Base-by-base conservation (phyloP, 1,140 invertebrate species). In the Atta colombica region DNA sequence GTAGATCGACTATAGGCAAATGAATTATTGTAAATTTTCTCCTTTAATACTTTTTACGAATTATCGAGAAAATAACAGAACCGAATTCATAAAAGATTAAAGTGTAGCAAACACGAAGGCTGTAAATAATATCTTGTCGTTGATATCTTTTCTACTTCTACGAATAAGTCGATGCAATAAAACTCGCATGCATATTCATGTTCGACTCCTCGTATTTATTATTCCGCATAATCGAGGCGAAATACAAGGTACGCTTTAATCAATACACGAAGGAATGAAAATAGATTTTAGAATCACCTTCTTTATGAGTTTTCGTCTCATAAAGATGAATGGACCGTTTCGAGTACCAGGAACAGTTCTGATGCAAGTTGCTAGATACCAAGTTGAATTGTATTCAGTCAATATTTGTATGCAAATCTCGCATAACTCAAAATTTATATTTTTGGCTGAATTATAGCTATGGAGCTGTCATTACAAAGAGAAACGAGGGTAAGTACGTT, bases 21-120 rank as follows among this genome's bases (percentile, higher is more conserved):
- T 28, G 61, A 78, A 63, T 31, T 53, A 66, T 35, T 51, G 45
- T 78, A 78, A 78, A 66, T 78, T 78, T 60, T 12, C 18, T 6
- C 28, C 16, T 21, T 65, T 78, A 14, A 53, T 39, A 18, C 75
- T 65, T 58, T 16, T 14, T 49, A 69, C 10, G 14, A 39, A 31
- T 77, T 39, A 16, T 18, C 25, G 74, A 12, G 39, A 65, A 63
- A 35, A 51, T 49, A 39, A 68, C n/a, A 10, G 10, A 45, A 5
- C n/a, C n/a, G n/a, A 39, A 14, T 39, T n/a, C 65, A 16, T 65
- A n/a, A 21, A 4, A 71, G 35, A 12, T 61, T n/a, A 61, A 77
- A 31, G n/a, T 45, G 21, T 8, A 3, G 14, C 45, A n/a, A 78
- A n/a, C n/a, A 1, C 45, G 28, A 78, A 6, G 21, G 25, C 55